These are phyloP conservation scores for Odontamblyopus rebecca DNA, from an alignment of 2,797 vertebrate species.

Conservation along the genomic window DNA sequence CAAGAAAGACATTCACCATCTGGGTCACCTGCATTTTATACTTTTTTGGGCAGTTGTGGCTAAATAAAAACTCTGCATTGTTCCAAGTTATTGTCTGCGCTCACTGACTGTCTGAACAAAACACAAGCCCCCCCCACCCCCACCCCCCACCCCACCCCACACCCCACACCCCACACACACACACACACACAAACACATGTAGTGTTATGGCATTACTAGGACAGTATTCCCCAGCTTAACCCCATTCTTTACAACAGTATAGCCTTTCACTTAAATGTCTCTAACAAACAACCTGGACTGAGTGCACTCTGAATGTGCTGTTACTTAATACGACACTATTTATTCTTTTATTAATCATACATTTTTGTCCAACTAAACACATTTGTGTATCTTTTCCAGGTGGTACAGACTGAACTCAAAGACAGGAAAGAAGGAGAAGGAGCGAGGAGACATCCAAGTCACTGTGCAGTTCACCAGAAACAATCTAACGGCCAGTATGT, in stretches of 20 bases:
- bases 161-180: too few species aligned
- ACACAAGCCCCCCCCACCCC: conserved; percentile 19
- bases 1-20: conserved; percentile 2
- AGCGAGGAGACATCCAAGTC: conserved; percentile 91
- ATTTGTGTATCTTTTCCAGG: conserved; percentile 61
- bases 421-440: conserved; percentile 94
- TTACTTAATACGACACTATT: neutral
- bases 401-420: conserved; percentile 97
- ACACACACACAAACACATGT: neutral
- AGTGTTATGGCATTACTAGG: conserved; percentile 20
- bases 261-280: conserved; percentile 22
- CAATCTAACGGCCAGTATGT: conserved; percentile 97
- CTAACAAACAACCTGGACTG: neutral
- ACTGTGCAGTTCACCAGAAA: conserved; percentile 90
- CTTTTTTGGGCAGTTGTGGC: conserved; percentile 13
- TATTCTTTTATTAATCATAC: neutral
- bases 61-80: conserved; percentile 12
- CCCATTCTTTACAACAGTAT: conserved; percentile 28
- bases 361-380: neutral
- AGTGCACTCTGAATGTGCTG: neutral
- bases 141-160: too few species aligned
- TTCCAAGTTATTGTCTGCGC: conserved; percentile 39
- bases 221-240: conserved; percentile 32
- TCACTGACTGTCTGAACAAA: conserved; percentile 10
- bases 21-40: neutral